These are phyloP conservation scores for Lethenteron reissneri DNA, from an alignment of 2,113 vertebrate species.

Conservation along the genomic window DNA sequence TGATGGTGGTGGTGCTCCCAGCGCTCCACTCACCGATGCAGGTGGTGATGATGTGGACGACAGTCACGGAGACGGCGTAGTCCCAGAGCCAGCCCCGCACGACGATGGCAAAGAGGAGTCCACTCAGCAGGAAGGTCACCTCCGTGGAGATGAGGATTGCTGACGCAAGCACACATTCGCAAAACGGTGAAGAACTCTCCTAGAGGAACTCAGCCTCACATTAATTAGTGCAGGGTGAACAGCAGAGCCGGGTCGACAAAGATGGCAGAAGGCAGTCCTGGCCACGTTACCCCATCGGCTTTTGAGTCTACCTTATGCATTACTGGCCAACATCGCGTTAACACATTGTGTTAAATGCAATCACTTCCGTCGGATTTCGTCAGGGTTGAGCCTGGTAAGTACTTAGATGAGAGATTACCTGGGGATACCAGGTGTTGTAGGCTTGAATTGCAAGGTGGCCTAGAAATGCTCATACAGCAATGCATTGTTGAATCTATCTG, in stretches of 20 bases:
- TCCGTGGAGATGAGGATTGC: slow-evolving; percentile 37
- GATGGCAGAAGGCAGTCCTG: background rate
- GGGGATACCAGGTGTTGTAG: too few relatives aligned
- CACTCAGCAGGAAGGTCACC: slow-evolving; percentile 40
- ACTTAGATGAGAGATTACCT: too few relatives aligned
- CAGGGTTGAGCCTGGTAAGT: too few relatives aligned
- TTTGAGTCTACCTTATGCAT: too few relatives aligned
- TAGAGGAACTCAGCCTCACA: background rate
- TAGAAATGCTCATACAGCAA: too few relatives aligned
- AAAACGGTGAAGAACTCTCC: background rate
- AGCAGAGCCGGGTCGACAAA: background rate
- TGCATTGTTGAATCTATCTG: too few relatives aligned
- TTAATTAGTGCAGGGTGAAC: background rate
- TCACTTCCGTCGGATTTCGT: too few relatives aligned
- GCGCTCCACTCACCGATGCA: slow-evolving; percentile 23
- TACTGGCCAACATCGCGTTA: too few relatives aligned
- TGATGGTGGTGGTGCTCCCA: background rate
- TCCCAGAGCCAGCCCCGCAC: slow-evolving; percentile 54
- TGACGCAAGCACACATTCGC: slow-evolving; percentile 9
- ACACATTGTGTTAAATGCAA: too few relatives aligned
- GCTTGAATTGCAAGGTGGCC: too few relatives aligned
- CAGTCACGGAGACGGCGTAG: slow-evolving; percentile 40
- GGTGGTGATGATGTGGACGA: slow-evolving; percentile 38
- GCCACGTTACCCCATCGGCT: background rate
- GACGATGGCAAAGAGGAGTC: slow-evolving; percentile 40